Evolutionary conservation across 2,888 invertebrate genomes (phyloP).

Genomic region (Diaphora mendica): DNA sequence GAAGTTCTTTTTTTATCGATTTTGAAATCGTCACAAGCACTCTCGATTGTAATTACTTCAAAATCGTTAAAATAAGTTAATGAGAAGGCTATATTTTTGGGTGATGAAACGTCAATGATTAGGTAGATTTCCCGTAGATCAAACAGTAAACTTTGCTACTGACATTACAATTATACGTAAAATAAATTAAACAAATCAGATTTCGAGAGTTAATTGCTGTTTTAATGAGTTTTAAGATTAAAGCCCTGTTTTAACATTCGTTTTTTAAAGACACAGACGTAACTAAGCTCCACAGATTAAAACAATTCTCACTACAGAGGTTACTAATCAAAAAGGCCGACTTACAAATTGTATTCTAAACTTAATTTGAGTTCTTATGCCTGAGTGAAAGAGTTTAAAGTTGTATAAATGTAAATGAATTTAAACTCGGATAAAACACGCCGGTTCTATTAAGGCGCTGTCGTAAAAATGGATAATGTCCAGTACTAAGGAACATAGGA

Average conservation of each 20-base stretch:
- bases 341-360: slow-evolving; percentile 26
- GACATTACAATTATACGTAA: slow-evolving; percentile 18
- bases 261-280: slow-evolving; percentile 34
- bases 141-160: slow-evolving; percentile 16
- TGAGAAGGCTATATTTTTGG: background rate
- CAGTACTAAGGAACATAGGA: slow-evolving; percentile 56
- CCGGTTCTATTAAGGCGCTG: slow-evolving; percentile 66
- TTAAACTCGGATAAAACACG: slow-evolving; percentile 50
- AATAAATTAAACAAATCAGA: slow-evolving; percentile 44
- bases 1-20: no score
- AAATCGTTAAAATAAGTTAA: slow-evolving; percentile 14
- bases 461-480: slow-evolving; percentile 75
- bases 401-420: slow-evolving; percentile 28
- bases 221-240: slow-evolving; percentile 52
- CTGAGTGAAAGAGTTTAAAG: slow-evolving; percentile 42
- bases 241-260: slow-evolving; percentile 38
- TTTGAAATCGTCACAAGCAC: no score
- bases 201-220: slow-evolving; percentile 46
- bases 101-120: slow-evolving; percentile 15
- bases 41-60: background rate
- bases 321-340: slow-evolving; percentile 65
- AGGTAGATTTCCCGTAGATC: slow-evolving; percentile 15
- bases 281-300: slow-evolving; percentile 55
- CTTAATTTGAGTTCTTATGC: slow-evolving; percentile 34
- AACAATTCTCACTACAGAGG: slow-evolving; percentile 61